Base-by-base conservation (phyloP, 2,888 invertebrate genomes). In the Anthophora plumipes region DNA sequence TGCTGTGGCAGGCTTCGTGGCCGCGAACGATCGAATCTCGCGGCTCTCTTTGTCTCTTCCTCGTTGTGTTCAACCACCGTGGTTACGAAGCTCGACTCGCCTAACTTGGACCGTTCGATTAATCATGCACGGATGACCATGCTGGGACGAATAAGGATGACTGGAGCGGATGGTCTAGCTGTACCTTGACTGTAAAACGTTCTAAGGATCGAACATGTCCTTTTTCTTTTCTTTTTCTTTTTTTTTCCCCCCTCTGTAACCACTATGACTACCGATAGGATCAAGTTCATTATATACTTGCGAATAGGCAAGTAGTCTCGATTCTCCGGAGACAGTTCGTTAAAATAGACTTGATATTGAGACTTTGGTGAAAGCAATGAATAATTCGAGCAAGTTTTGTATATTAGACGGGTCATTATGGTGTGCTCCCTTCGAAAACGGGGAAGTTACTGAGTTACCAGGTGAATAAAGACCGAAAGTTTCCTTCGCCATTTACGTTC, bases 41-140 rank as follows among this genome's bases (percentile, higher is more conserved):
- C 37, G 31, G 31, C 31, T 31, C 31, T 61, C 76, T 78, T 78
- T 78, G 77, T 76, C 59, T 48, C 68, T 14, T 37, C 31, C 52
- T 76, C 50, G 71, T 78, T 75, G 75, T 31, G 31, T 31, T 75
- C 60, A 67, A 0, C 66, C 22, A 1, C 1, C 25, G n/a, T 11
- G 4, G 14, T 12, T 39, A 46, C 39, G 57, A 41, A 14, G 48
- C 52, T 46, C 8, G 31, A 22, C 12, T 50, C 20, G 20, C 66
- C 67, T 6, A 67, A 63, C 63, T 59, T 31, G 69, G 77, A 3
- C 31, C 52, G 43, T 52, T 69, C 61, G 68, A 63, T 78, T 78
- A 69, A 78, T 78, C 78, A 76, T 64, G 50, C 76, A 39, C 22
- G 50, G 17, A 50, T 57, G 20, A 17, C 78, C 76, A 63, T 76